Evolutionary conservation across 2,797 vertebrate genomes (phyloP).

Genomic region (Anomalospiza imberbis): DNA sequence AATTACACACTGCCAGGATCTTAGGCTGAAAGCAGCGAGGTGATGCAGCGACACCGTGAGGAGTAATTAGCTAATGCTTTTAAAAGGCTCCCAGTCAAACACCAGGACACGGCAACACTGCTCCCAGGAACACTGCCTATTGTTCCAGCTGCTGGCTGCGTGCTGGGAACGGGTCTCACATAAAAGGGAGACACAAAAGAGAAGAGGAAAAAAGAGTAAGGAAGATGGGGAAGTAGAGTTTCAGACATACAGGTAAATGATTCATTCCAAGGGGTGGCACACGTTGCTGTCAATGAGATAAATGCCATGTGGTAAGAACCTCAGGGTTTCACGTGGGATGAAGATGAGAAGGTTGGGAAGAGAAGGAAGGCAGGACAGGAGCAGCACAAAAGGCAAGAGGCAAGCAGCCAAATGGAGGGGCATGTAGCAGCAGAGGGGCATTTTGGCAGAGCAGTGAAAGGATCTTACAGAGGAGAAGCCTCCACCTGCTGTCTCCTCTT

Average conservation of each 20-base stretch:
- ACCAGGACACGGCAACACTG: not conserved
- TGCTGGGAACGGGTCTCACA: fast-evolving
- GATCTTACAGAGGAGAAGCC: not conserved
- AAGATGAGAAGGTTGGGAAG: not conserved
- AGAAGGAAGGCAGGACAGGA: not conserved
- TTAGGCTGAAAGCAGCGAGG: not conserved
- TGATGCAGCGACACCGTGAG: not conserved
- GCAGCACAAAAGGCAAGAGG: not conserved
- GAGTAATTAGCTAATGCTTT: not conserved
- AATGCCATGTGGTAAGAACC: not conserved
- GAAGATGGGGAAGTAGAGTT: not conserved
- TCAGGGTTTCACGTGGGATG: not conserved
- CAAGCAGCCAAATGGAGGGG: fast-evolving
- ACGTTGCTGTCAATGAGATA: not conserved
- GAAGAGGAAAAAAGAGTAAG: not conserved
- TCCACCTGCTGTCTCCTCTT: not conserved
- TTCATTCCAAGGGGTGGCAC: not conserved
- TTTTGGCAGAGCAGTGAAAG: not conserved
- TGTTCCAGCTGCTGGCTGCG: not conserved
- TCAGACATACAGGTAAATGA: not conserved
- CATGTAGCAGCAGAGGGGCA: not conserved
- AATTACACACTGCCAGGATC: not conserved
- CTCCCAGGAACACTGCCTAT: not conserved
- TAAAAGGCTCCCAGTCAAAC: not conserved
- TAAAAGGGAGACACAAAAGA: not conserved